Evolutionary conservation across 2,113 vertebrate genomes (phyloP).

Genomic region (Gymnorhina tibicen): DNA sequence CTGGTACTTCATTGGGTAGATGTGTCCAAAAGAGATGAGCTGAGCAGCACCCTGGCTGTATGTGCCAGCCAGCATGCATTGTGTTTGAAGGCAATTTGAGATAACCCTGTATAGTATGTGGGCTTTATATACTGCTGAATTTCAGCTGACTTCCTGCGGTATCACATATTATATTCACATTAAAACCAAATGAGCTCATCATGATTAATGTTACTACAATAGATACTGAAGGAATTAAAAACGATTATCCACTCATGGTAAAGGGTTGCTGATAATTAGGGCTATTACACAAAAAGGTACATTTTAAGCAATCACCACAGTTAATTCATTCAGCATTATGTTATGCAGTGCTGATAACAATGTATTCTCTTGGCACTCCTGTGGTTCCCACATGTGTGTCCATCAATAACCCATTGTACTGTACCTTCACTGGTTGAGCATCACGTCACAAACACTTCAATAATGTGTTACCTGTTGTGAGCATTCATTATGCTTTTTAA

Average conservation of each 20-base stretch:
- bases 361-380: conserved; percentile 37
- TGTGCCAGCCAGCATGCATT: background rate
- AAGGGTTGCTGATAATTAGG: conserved; percentile 70
- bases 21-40: background rate
- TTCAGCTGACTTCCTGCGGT: conserved; percentile 31
- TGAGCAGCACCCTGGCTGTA: background rate
- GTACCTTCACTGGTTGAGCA: conserved; percentile 7
- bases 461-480: conserved; percentile 30
- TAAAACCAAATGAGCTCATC: conserved; percentile 65
- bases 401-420: conserved; percentile 27
- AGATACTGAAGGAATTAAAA: conserved; percentile 68
- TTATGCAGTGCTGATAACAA: conserved; percentile 54
- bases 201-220: conserved; percentile 60
- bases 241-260: conserved; percentile 66
- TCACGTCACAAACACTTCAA: conserved; percentile 50
- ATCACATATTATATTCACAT: conserved; percentile 56
- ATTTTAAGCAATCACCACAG: conserved; percentile 65
- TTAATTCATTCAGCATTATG: conserved; percentile 43
- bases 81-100: background rate
- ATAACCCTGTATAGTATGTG: background rate
- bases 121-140: conserved; percentile 37
- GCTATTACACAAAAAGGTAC: conserved; percentile 66
- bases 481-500: background rate
- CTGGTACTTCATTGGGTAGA: background rate
- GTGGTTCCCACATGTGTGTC: conserved; percentile 24